A percentile compares a stretch with the other conserved stretches of the same genome.
Evolutionary conservation across 2,888 invertebrate genomes (phyloP).

Genomic region (Drosophila infuscata): DNA sequence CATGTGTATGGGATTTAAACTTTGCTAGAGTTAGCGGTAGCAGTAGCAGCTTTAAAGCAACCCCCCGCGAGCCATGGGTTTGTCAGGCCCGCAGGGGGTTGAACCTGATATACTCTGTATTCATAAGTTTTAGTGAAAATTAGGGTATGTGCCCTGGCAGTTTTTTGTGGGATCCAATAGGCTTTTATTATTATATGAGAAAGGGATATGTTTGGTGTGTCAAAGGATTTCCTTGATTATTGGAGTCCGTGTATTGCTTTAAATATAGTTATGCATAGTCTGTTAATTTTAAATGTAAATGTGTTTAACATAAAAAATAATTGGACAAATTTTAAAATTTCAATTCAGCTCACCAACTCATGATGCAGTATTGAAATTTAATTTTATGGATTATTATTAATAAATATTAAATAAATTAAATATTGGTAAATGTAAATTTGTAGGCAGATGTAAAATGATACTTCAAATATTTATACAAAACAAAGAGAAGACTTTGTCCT

Average conservation of each 20-base stretch:
- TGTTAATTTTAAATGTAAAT: not conserved
- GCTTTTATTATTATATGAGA: not conserved
- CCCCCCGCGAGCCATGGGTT: not conserved
- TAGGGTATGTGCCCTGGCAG: not conserved
- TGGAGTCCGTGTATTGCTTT: not conserved
- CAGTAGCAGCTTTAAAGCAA: slow-evolving; percentile 48
- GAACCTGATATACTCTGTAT: slow-evolving; percentile 38
- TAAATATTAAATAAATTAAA: no score
- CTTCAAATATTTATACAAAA: not conserved
- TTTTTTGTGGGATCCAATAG: not conserved
- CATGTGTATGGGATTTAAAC: slow-evolving; percentile 31
- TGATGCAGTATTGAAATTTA: not conserved
- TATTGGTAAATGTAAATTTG: not conserved
- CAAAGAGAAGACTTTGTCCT: not conserved
- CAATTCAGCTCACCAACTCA: not conserved
- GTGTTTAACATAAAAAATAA: not conserved
- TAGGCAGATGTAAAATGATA: not conserved
- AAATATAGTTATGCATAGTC: not conserved
- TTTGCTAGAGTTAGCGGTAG: slow-evolving; percentile 17
- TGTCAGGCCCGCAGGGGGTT: slow-evolving; percentile 17
- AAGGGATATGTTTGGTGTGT: not conserved
- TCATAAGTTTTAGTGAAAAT: not conserved
- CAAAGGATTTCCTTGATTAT: not conserved
- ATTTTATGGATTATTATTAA: no score
- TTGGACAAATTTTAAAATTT: not conserved